These are phyloP conservation scores for Eubasilissa splendida DNA, from an alignment of 2,888 invertebrate genomes.

Conservation along the genomic window DNA sequence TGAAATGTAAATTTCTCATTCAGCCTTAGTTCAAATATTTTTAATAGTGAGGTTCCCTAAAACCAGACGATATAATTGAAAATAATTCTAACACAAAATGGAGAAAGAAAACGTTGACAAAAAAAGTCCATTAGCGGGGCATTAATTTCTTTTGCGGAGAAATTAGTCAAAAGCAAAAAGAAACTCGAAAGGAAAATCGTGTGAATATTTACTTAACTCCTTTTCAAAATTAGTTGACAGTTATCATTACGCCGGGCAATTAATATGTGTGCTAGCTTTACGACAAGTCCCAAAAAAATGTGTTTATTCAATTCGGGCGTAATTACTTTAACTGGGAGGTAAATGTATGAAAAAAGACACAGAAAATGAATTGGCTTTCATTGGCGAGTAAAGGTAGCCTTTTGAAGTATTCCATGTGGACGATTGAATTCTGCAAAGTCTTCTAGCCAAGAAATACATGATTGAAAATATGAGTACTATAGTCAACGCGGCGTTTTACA, in stretches of 20 bases:
- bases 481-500: too few species aligned
- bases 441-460: background rate
- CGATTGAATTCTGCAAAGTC: constrained; percentile 25
- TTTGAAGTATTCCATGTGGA: constrained; percentile 8
- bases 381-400: constrained; percentile 7
- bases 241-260: constrained; percentile 22
- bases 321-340: constrained; percentile 7
- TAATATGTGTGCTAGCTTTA: background rate
- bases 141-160: background rate
- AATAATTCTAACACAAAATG: background rate
- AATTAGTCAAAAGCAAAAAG: constrained; percentile 2
- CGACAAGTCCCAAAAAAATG: background rate
- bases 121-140: background rate
- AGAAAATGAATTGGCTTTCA: constrained; percentile 15
- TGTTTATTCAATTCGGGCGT: constrained; percentile 26
- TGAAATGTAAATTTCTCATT: too few species aligned
- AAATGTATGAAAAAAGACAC: constrained; percentile 23
- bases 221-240: constrained; percentile 16
- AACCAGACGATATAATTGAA: background rate
- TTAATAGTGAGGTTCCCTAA: too few species aligned
- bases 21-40: too few species aligned
- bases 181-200: constrained; percentile 9
- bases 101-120: too few species aligned
- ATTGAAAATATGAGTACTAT: too few species aligned
- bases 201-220: constrained; percentile 8